These are phyloP conservation scores for Ichneumoninae sp. DNA, from an alignment of 2,888 invertebrate genomes.

Conservation along the genomic window DNA sequence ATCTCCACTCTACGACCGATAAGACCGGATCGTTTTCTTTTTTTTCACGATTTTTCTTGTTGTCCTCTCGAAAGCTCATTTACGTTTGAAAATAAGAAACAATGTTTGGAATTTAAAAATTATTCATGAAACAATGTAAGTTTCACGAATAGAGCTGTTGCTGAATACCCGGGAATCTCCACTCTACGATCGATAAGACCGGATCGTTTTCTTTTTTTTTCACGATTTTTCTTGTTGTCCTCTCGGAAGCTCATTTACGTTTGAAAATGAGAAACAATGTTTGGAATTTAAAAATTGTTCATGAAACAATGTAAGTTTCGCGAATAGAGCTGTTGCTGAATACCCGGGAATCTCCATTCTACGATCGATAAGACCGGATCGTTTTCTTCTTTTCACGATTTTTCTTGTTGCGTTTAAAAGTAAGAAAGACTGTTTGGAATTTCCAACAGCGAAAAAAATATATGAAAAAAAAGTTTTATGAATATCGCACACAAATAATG, in stretches of 20 bases:
- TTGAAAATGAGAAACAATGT: no score
- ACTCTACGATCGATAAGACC: neutral
- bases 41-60: neutral
- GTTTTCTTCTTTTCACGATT: neutral
- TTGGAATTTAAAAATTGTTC: neutral
- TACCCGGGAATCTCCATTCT: constrained; percentile 5
- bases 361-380: constrained; percentile 2
- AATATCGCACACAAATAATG: no score
- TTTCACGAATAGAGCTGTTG: neutral
- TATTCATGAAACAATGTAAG: neutral
- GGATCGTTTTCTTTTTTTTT: neutral
- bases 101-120: neutral
- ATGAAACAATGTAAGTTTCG: no score
- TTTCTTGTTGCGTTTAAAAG: neutral
- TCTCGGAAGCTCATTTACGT: no score
- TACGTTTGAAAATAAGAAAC: no score
- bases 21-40: constrained; percentile 5
- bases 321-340: neutral
- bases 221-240: neutral
- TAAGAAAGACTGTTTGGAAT: neutral
- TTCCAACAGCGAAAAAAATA: neutral
- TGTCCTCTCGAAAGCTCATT: no score
- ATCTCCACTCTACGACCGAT: neutral
- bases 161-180: constrained; percentile 9
- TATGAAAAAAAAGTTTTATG: neutral